Evolutionary conservation across 2,113 vertebrate species (phyloP).

Genomic region (Leucosticte australis): DNA sequence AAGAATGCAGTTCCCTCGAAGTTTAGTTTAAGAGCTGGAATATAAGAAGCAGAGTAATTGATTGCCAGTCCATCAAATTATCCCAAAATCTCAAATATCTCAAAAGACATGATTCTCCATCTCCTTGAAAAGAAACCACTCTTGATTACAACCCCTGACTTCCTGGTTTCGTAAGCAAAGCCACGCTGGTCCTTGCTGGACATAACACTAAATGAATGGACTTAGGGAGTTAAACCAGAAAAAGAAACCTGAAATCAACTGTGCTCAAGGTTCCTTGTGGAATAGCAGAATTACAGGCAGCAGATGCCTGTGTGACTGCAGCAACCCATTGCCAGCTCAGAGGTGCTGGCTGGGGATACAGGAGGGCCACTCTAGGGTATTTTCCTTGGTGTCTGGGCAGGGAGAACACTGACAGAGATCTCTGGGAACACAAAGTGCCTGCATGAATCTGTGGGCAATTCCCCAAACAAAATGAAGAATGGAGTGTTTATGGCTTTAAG

Average conservation of each 20-base stretch:
- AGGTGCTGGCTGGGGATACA: not conserved
- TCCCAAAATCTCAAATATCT: not conserved
- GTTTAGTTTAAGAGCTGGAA: not conserved
- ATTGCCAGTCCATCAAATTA: not conserved
- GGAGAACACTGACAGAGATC: not conserved
- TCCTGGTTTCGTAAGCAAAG: not conserved
- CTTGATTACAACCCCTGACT: not conserved
- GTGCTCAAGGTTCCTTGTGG: not conserved
- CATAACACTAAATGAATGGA: not conserved
- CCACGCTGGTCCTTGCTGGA: not conserved
- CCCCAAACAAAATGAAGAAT: not conserved
- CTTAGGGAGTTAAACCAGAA: not conserved
- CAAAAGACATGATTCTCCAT: not conserved
- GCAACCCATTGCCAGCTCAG: not conserved
- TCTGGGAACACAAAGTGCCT: not conserved
- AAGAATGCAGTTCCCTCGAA: not conserved
- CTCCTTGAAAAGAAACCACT: not conserved
- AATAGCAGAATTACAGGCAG: not conserved
- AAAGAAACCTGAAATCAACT: not conserved
- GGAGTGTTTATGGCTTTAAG: not conserved
- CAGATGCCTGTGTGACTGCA: not conserved
- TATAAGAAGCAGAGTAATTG: not conserved
- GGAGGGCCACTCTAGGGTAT: not conserved
- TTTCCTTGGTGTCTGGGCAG: not conserved
- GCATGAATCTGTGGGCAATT: not conserved